Evolutionary conservation across 2,113 vertebrate genomes (phyloP).

Genomic region (Micromys minutus): DNA sequence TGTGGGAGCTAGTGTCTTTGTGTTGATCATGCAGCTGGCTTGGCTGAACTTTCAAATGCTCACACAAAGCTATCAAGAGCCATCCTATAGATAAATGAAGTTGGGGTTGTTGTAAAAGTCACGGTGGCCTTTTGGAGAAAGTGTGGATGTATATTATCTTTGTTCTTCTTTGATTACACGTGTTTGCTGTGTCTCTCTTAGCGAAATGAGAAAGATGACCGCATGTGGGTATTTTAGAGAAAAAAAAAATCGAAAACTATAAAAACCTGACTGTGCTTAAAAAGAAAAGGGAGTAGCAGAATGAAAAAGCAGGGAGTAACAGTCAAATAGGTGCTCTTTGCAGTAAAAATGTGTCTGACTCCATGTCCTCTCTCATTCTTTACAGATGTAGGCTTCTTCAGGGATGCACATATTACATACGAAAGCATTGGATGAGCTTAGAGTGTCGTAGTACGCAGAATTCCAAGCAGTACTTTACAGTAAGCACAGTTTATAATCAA

Average conservation of each 20-base stretch:
- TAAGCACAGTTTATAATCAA: not conserved
- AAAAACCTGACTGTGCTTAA: slow-evolving; percentile 4
- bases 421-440: not conserved
- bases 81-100: slow-evolving; percentile 72
- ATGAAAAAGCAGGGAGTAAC: not conserved
- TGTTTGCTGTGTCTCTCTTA: slow-evolving; percentile 21
- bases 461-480: not conserved
- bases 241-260: slow-evolving; percentile 3
- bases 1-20: slow-evolving; percentile 85
- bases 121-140: not conserved
- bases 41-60: slow-evolving; percentile 85
- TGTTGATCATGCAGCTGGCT: slow-evolving; percentile 81
- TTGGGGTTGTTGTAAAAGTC: slow-evolving; percentile 50
- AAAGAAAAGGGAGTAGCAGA: not conserved
- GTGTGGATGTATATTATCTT: slow-evolving; percentile 58
- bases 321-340: not conserved
- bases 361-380: not conserved
- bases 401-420: not conserved
- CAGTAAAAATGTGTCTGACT: not conserved
- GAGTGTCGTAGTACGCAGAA: not conserved
- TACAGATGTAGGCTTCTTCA: not conserved
- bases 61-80: slow-evolving; percentile 80
- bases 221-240: slow-evolving; percentile 30
- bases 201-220: slow-evolving; percentile 40
- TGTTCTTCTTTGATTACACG: slow-evolving; percentile 25